Evolutionary conservation across 2,888 invertebrate species (phyloP).

Genomic region (Eretmocerus hayati): DNA sequence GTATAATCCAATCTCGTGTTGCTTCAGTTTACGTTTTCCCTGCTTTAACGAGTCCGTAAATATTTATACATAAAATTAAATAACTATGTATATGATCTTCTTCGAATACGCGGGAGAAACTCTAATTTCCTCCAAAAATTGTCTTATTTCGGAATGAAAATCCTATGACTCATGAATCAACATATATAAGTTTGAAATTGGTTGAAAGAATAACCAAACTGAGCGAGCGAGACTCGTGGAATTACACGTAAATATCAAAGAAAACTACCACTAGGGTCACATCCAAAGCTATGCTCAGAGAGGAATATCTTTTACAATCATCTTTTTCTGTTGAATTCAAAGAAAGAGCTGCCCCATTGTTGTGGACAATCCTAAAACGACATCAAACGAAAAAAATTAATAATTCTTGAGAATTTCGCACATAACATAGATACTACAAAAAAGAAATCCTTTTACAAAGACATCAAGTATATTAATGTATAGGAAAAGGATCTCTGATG

Average conservation of each 20-base stretch:
- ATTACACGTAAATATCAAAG: no score
- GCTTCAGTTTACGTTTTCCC: slow-evolving; percentile 15
- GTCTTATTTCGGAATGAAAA: no score
- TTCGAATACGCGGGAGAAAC: slow-evolving; percentile 12
- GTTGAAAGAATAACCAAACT: background rate
- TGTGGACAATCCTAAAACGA: slow-evolving; percentile 47
- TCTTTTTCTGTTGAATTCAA: slow-evolving; percentile 35
- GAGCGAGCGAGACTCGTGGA: no score
- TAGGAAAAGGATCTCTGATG: no score
- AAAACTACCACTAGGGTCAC: no score
- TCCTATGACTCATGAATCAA: no score
- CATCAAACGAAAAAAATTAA: slow-evolving; percentile 44
- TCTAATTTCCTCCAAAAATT: slow-evolving; percentile 14
- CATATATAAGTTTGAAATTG: no score
- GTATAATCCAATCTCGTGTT: no score
- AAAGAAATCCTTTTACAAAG: no score
- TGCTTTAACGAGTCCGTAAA: slow-evolving; percentile 23
- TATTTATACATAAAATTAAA: slow-evolving; percentile 22
- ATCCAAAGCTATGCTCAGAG: slow-evolving; percentile 6
- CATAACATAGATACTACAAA: no score
- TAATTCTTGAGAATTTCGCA: slow-evolving; percentile 27
- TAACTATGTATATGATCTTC: slow-evolving; percentile 26
- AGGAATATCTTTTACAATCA: slow-evolving; percentile 26
- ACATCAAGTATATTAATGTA: no score
- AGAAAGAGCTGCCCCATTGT: slow-evolving; percentile 48